Evolutionary conservation across 2,113 vertebrate genomes (phyloP).

Genomic region (Xyrauchen texanus): DNA sequence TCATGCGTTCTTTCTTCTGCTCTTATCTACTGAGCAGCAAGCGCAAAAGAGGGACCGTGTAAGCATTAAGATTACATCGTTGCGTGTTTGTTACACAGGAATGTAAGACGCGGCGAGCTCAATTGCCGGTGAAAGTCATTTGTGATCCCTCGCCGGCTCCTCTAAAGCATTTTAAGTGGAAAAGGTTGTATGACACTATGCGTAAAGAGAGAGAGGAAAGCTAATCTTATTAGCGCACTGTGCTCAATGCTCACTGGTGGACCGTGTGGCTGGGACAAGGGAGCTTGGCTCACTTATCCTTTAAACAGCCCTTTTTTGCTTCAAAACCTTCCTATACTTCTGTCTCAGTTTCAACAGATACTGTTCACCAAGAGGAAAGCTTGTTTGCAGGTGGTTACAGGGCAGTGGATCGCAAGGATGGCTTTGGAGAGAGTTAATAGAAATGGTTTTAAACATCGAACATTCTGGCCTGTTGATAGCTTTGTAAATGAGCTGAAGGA

Average conservation of each 20-base stretch:
- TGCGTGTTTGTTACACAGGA: slow-evolving; percentile 75
- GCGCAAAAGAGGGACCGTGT: slow-evolving; percentile 70
- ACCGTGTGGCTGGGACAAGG: slow-evolving; percentile 2
- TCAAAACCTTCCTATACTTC: slow-evolving; percentile 60
- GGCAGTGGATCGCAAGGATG: not conserved
- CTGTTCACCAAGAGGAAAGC: not conserved
- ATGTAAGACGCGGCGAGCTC: slow-evolving; percentile 72
- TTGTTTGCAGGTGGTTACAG: not conserved
- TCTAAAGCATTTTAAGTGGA: slow-evolving; percentile 73
- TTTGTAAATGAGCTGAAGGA: too few relatives aligned
- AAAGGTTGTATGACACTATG: slow-evolving; percentile 60
- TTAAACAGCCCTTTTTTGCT: slow-evolving; percentile 57
- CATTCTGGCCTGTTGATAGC: too few relatives aligned
- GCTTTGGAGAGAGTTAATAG: not conserved
- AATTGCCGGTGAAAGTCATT: slow-evolving; percentile 59
- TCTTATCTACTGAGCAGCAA: slow-evolving; percentile 72
- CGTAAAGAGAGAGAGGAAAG: slow-evolving; percentile 52
- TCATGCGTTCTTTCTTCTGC: slow-evolving; percentile 63
- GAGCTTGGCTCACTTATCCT: slow-evolving; percentile 63
- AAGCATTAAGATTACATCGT: slow-evolving; percentile 79
- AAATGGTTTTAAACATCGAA: too few relatives aligned
- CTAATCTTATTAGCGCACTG: slow-evolving; percentile 76
- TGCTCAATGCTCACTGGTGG: slow-evolving; percentile 59
- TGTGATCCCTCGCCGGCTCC: slow-evolving; percentile 64
- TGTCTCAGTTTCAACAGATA: slow-evolving; percentile 32